Conservation (phyloP, 2,888 invertebrate genomes). For the Eumacrocentrus americanus region DNA sequence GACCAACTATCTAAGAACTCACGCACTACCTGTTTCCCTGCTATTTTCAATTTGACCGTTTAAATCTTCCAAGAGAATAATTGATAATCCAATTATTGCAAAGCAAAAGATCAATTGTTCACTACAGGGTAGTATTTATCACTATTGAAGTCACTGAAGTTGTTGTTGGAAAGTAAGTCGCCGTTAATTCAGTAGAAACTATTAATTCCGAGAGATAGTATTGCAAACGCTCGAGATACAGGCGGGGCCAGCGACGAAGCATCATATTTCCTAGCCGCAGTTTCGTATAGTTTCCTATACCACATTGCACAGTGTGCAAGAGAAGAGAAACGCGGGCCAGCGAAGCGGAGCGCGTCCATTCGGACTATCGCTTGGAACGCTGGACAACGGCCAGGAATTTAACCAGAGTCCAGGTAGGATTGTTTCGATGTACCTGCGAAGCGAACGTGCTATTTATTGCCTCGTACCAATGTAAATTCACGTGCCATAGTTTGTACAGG, state of each 20-base stretch:
- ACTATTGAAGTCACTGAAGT: too few species aligned
- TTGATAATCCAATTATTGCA: too few species aligned
- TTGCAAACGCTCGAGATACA: neutral
- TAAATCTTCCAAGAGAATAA: too few species aligned
- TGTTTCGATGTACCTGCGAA: conserved; percentile 8
- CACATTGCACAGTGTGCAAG: neutral
- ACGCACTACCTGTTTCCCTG: too few species aligned
- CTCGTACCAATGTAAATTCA: conserved; percentile 52
- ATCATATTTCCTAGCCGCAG: conserved; percentile 18
- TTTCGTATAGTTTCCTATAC: conserved; percentile 21
- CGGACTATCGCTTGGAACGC: conserved; percentile 48
- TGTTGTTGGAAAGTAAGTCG: too few species aligned
- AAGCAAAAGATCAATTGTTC: too few species aligned
- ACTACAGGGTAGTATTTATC: too few species aligned
- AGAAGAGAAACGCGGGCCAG: neutral
- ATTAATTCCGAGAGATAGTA: neutral
- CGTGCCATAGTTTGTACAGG: too few species aligned
- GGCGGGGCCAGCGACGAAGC: neutral
- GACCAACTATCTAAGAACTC: neutral
- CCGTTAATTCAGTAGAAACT: neutral
- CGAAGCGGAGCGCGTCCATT: conserved; percentile 28
- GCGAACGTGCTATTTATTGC: conserved; percentile 52
- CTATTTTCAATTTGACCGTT: too few species aligned
- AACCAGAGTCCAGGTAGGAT: conserved; percentile 38
- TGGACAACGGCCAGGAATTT: conserved; percentile 55